Base-by-base conservation (phyloP, 1,140 invertebrate genomes). In the roundworm (Caenorhabditis elegans) region DNA sequence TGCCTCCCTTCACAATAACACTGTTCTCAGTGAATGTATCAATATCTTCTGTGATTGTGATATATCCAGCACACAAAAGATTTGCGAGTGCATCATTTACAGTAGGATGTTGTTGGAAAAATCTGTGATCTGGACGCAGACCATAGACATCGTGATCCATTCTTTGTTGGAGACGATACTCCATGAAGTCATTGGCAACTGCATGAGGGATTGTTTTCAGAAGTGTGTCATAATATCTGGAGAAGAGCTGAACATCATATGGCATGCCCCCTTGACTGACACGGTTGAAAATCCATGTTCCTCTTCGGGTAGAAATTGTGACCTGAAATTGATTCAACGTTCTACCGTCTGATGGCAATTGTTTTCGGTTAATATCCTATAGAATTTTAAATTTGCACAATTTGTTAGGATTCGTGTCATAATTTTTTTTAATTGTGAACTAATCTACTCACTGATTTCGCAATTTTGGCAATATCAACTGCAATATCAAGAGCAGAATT, bases 51-150 rank as follows among this genome's bases (percentile, higher is more conserved):
- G 88, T 90, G 31, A 91, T 86, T 8, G 86, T 87, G 43, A 92
- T 89, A 11, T 89, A 86, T 1, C 92, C 92, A 28, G 86, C 90
- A 79, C 91, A 87, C 13, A 92, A 89, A 17, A 91, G 88, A 82
- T 92, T 91, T 2, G 92, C 90, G 3, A 92, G 85, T 22, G 92
- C 91, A 84, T 92, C 92, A 84, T 92, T 92, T n/a, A 92, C 91
- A 49, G 91, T 92, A 1, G 91, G 91, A 86, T 92, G 92, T 51
- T 92, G 91, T 11, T 87, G 85, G 24, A 90, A 88, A 13, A 91
- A 87, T 13, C 88, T 77, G 83, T 92, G 91, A 28, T 88, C 82
- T 17, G 92, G 92, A 79, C 91, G 88, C 39, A 92, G 81, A 6
- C 88, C 86, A 84, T 91, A 92, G 1, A 88, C 46, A 31, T 90